Base-by-base conservation (phyloP, 2,888 invertebrate genomes). In the Metalampra italica region DNA sequence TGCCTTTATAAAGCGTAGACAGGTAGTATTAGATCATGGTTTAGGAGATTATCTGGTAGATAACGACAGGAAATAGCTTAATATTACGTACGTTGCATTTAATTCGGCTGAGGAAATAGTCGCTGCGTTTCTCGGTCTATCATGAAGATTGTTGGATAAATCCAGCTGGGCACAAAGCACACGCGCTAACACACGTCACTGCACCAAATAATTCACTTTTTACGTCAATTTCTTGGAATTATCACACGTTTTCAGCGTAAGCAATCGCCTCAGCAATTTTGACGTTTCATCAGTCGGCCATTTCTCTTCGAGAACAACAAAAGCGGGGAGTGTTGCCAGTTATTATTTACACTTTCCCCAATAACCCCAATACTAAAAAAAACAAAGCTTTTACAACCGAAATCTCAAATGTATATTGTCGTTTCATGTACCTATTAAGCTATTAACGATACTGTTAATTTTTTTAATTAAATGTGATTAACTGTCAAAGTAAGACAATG, bases 231-330 rank as follows among this genome's bases (percentile, higher is more conserved):
- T 71, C 55, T 60, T 55, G 61, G 57, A 60, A 72, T 65, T 70
- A 67, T 75, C 71, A 76, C 78, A 79, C 79, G 79, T 83, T 84
- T 80, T 76, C 65, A 64, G 56, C 52, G 66, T 66, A 72, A 67
- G 73, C 68, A 68, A 61, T 80, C 72, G 71, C 71, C 75, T 75
- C 64, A 63, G 55, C 60, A 79, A 71, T 80, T 86, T 86, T 87
- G 87, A 88, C 87, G 75, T 81, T 81, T 74, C 62, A 62, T 68
- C 68, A 65, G 71, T 76, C 84, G 68, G 87, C 87, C 88, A 87
- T 88, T 75, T 87, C 86, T 84, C 68, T 78, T 75, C 75, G 63
- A 57, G 60, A 65, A 80, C 78, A 85, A 82, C 80, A 82, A 75
- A 70, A 75, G 69, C 60, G 40, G 56, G 61, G 54, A 68, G 72